Base-by-base conservation (phyloP, 2,113 vertebrate genomes). In the Semnornis frantzii region DNA sequence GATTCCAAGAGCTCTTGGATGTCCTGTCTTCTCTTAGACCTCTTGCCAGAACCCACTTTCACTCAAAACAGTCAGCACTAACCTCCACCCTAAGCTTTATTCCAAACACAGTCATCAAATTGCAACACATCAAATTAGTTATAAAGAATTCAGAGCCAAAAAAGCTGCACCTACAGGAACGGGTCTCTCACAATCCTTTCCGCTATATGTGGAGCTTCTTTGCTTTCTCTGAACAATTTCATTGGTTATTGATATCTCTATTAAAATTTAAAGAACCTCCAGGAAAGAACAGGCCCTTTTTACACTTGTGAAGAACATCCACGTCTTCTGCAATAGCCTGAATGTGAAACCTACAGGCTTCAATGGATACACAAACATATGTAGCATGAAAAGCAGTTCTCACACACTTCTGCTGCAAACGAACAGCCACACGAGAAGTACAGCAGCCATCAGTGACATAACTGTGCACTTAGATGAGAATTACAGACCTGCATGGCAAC, bases 41-140 rank as follows among this genome's bases (percentile, higher is more conserved):
- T 39, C 66, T 19, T 59, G 80, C 91, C 77, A 92, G 64, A 50
- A 90, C 84, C 63, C 18, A 31, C 15, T 89, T 79, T 50, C 68
- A 58, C 13, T 15, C 39, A 20, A 59, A 57, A 57, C 34, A 68
- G 72, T 69, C 80, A 92, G 73, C 37, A 14, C 18, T n/a, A 93
- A 23, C 34, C 81, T 92, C 92, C 92, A 79, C 71, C 83, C 89
- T 33, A 34, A 76, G 44, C 46, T 82, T 89, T 62, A 72, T 79
- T 95, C 83, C 89, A 89, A 90, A 89, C 34, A 68, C 6, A 77
- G 55, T 80, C 92, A 95, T 60, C 64, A 39, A 76, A 68, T 87
- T 91, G 81, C 42, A 2, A 92, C 75, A 80, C 20, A 85, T 15
- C 28, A 6, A 60, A 66, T 27, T 28, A 50, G 42, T 44, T 76